These are phyloP conservation scores for Oenanthe oenanthe DNA, from an alignment of 2,113 vertebrate species.

Conservation along the genomic window DNA sequence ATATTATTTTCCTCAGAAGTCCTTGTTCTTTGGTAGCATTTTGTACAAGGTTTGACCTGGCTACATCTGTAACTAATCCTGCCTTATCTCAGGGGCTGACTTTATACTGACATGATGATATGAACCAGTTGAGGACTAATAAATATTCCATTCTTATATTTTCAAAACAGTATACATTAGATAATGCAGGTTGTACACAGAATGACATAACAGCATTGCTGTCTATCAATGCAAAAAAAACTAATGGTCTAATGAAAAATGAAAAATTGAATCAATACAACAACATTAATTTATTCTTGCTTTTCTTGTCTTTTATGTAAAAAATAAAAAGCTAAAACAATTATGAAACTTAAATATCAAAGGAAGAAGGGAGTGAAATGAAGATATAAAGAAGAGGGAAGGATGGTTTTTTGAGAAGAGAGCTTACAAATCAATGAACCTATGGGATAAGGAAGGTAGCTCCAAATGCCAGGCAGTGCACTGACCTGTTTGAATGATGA, in stretches of 20 bases:
- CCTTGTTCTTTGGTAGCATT: background rate
- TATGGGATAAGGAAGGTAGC: background rate
- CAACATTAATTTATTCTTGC: background rate
- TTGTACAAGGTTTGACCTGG: background rate
- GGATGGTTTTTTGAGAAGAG: background rate
- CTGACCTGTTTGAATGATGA: slow-evolving; percentile 32
- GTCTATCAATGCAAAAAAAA: background rate
- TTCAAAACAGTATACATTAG: background rate
- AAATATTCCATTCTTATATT: background rate
- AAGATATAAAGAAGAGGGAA: background rate
- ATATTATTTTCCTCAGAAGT: background rate
- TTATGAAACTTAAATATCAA: background rate
- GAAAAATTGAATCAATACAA: background rate
- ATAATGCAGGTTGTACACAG: background rate
- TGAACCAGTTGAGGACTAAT: background rate
- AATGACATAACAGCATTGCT: background rate
- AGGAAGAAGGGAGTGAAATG: background rate
- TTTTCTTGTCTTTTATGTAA: background rate
- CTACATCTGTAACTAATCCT: background rate
- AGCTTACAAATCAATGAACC: slow-evolving; percentile 9
- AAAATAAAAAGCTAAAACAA: background rate
- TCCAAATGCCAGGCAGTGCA: slow-evolving; percentile 12
- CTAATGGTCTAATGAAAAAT: background rate
- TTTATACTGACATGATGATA: background rate
- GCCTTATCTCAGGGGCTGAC: background rate